Evolutionary conservation across 2,113 vertebrate genomes (phyloP).

Genomic region (Campylorhamphus procurvoides): DNA sequence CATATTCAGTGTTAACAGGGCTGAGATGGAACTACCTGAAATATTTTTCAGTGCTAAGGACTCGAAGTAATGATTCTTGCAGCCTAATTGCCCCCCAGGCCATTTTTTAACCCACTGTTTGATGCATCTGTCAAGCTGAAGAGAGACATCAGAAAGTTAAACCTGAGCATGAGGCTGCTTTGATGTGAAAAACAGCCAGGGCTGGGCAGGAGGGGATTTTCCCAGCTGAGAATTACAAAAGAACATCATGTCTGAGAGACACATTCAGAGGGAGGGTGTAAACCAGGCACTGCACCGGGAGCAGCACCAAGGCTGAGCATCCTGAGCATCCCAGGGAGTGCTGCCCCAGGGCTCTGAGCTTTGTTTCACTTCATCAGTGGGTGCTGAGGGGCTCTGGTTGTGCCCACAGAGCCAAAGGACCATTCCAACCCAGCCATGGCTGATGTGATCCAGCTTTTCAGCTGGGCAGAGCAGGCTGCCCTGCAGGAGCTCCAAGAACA

Average conservation of each 20-base stretch:
- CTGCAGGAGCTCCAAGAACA: too few species aligned
- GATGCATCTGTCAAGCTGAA: background rate
- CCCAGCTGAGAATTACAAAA: background rate
- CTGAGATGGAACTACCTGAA: background rate
- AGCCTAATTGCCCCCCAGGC: background rate
- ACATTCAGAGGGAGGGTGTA: background rate
- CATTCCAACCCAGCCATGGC: too few species aligned
- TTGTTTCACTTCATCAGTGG: accelerated
- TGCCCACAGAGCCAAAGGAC: background rate
- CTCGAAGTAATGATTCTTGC: background rate
- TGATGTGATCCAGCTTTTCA: too few species aligned
- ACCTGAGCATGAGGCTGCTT: background rate
- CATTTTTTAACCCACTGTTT: background rate
- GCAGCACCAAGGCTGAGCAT: background rate
- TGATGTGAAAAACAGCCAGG: background rate
- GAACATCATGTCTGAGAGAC: background rate
- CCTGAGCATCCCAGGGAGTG: background rate
- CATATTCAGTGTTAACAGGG: background rate
- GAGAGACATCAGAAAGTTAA: background rate
- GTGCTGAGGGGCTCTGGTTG: background rate
- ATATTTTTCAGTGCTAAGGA: background rate
- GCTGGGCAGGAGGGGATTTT: background rate
- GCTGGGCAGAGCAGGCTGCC: too few species aligned
- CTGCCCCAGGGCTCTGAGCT: background rate
- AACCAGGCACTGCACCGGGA: background rate